Conservation (phyloP, 1,140 invertebrate species). For the Sipha flava region DNA sequence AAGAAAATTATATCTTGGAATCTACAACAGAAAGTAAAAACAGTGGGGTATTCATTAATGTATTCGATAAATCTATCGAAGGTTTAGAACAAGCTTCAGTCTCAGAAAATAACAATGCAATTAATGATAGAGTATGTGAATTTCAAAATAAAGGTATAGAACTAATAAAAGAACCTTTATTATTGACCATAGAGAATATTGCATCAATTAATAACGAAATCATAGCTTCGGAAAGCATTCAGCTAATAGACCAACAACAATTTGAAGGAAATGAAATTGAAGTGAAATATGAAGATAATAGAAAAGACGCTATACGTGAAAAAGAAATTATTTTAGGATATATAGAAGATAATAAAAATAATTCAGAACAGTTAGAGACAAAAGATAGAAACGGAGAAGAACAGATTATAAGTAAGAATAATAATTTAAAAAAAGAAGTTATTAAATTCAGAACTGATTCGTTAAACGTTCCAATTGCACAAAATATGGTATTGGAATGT, state of each 20-base stretch:
- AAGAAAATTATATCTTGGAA: background rate
- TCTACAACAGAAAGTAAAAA: background rate
- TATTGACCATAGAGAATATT: background rate
- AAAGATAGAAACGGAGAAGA: background rate
- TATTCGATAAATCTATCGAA: background rate
- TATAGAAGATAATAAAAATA: background rate
- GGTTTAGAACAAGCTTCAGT: background rate
- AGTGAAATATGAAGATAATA: background rate
- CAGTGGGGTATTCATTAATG: background rate
- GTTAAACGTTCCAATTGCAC: background rate
- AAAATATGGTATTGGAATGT: background rate
- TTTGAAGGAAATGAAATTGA: background rate
- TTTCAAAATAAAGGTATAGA: background rate
- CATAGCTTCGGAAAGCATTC: background rate
- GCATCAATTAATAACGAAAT: background rate
- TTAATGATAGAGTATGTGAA: background rate
- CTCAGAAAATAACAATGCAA: background rate
- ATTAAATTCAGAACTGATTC: no score
- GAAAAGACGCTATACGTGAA: background rate
- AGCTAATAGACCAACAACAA: background rate
- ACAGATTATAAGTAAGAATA: background rate
- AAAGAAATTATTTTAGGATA: background rate
- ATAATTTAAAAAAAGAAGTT: background rate
- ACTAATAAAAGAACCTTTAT: background rate
- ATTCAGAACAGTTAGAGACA: background rate